Percentiles rank a stretch among this genome's conserved stretches.
These are phyloP conservation scores for Prochilodus magdalenae DNA, from an alignment of 2,113 vertebrate genomes.

Conservation along the genomic window DNA sequence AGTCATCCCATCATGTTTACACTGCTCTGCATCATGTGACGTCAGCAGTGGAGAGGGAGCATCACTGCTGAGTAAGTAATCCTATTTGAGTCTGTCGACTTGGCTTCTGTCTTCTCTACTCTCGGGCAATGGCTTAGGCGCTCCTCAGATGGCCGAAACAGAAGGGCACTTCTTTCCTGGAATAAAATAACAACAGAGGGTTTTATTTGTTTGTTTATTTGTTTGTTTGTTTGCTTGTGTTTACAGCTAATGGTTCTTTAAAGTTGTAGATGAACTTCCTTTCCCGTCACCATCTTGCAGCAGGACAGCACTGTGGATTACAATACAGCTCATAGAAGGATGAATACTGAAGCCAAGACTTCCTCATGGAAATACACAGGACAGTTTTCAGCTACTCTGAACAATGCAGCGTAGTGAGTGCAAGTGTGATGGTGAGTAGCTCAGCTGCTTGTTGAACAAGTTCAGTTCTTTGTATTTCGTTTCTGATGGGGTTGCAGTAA, in stretches of 20 bases:
- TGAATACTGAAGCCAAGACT: neutral
- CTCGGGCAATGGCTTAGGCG: slow-evolving; percentile 50
- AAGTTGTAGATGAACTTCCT: neutral
- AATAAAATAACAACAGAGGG: neutral
- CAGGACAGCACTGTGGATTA: neutral
- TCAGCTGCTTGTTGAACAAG: neutral
- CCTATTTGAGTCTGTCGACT: slow-evolving; percentile 70
- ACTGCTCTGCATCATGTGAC: slow-evolving; percentile 29
- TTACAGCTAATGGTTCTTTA: neutral
- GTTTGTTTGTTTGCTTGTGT: too few relatives aligned
- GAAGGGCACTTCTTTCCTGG: neutral
- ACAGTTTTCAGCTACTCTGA: neutral
- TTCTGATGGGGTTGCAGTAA: too few relatives aligned
- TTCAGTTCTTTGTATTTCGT: neutral
- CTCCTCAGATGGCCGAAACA: slow-evolving; percentile 54
- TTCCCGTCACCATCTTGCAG: neutral
- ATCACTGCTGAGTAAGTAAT: slow-evolving; percentile 75
- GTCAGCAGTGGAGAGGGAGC: slow-evolving; percentile 49
- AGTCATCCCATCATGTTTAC: slow-evolving; percentile 5
- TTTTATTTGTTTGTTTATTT: neutral
- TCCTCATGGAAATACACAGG: neutral
- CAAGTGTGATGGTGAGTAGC: slow-evolving; percentile 34
- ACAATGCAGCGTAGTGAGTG: neutral
- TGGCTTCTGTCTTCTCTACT: slow-evolving; percentile 57
- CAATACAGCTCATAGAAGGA: neutral